Evolutionary conservation across 2,888 invertebrate species (phyloP), one percentile per base, ranked within the genome.

Genomic region (Leptarthrus brevirostris): DNA sequence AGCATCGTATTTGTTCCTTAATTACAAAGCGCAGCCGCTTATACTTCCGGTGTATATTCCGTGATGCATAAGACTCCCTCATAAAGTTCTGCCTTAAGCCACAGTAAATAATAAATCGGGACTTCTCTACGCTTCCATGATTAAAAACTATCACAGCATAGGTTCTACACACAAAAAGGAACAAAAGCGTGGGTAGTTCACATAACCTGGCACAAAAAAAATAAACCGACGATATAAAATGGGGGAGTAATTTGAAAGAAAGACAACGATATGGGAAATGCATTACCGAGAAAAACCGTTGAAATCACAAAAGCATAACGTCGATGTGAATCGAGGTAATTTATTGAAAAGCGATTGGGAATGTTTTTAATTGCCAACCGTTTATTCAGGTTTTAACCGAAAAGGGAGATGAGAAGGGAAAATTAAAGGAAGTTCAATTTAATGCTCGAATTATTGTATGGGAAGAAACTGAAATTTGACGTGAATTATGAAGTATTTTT

Each of bases 281-380:
- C 53, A 75, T 66, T 36, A 47, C 64, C 73, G 52, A 52, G 75
- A 76, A 78, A 77, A 78, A 77, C 79, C 79, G 79, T 79, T 78
- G 77, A 78, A 79, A 78, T 77, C 78, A 78, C 77, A 77, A 76
- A 76, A 77, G 76, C 78, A 78, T 78, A 78, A 77, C 79, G 40
- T 12, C 61, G 40, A 54, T 74, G 56, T 56, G 74, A 64, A 64
- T 10, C 14, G 44, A 44, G 64, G 64, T 14, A 44, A 64, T 64
- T 64, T 64, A 64, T 64, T 72, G 71, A 74, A 72, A 69, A 66
- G 56, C 72, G 75, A 75, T 75, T 75, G 72, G 72, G 58, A 75
- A 70, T 75, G 14, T 44, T 73, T 73, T 73, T 75, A 75, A 75
- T 75, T 75, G 73, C 64, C 34, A 49, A 58, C 18, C 36, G 8